Percentiles rank a stretch among this genome's conserved stretches.
Conservation (phyloP, 2,113 vertebrate species). For the Nothobranchius kuhntae region DNA sequence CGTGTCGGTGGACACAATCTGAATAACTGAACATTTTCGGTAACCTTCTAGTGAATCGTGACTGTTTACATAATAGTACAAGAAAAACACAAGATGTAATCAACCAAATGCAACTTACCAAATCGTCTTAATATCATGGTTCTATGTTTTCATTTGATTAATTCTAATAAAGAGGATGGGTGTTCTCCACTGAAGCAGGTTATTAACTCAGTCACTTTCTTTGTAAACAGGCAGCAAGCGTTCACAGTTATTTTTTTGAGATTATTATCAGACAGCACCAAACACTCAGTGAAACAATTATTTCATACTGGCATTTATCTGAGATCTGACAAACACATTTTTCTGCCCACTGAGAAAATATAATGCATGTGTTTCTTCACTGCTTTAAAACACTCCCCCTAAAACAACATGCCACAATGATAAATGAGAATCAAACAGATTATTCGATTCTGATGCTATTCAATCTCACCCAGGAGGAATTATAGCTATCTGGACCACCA, state of each 20-base stretch:
- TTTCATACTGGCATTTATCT: slow-evolving; percentile 33
- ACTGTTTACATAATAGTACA: slow-evolving; percentile 16
- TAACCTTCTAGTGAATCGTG: slow-evolving; percentile 16
- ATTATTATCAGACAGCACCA: slow-evolving; percentile 46
- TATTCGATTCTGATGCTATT: slow-evolving; percentile 1
- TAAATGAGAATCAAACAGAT: slow-evolving; percentile 17
- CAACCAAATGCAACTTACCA: slow-evolving; percentile 17
- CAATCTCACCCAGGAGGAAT: slow-evolving; percentile 14
- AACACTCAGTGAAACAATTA: slow-evolving; percentile 33
- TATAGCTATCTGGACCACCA: slow-evolving; percentile 4
- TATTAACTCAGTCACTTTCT: slow-evolving; percentile 25
- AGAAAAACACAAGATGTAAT: slow-evolving; percentile 7
- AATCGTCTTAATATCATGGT: neutral
- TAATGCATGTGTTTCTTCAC: slow-evolving; percentile 22
- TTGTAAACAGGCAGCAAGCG: slow-evolving; percentile 8
- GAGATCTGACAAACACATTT: slow-evolving; percentile 53
- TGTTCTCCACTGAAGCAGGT: neutral
- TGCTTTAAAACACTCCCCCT: slow-evolving; percentile 31
- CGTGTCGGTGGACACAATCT: slow-evolving; percentile 39
- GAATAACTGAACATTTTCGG: slow-evolving; percentile 49
- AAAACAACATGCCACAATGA: slow-evolving; percentile 31
- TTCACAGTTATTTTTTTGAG: slow-evolving; percentile 31
- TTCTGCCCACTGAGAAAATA: slow-evolving; percentile 30
- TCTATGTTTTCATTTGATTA: neutral
- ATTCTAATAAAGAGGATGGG: slow-evolving; percentile 11